A percentile compares a stretch with the other conserved stretches of the same genome.
phyloP scores from a whole-genome alignment of 2,888 invertebrate genomes.

The Leptinotarsa peninsularis region DNA sequence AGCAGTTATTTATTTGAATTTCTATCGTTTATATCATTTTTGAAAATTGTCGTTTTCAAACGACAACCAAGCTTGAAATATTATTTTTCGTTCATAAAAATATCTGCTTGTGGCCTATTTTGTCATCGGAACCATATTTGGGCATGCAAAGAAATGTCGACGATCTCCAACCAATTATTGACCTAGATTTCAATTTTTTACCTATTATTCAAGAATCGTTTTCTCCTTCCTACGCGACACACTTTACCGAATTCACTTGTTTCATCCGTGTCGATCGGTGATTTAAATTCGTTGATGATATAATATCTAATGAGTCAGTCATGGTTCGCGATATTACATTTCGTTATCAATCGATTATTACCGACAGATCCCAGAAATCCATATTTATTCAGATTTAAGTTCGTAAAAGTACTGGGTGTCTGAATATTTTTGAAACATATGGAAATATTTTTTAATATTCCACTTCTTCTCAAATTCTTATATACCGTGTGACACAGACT shows the following conservation, averaged over 20 bases:
- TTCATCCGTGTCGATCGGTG: slow-evolving; percentile 9
- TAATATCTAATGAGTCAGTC: slow-evolving; percentile 7
- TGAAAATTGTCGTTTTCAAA: too few species aligned
- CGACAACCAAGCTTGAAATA: too few species aligned
- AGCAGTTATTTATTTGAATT: too few species aligned
- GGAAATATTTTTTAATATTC: too few species aligned
- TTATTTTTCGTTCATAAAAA: too few species aligned
- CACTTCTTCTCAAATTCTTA: too few species aligned
- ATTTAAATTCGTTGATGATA: slow-evolving; percentile 15
- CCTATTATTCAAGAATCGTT: background rate
- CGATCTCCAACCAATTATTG: background rate
- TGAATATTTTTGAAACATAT: too few species aligned
- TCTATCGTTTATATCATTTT: too few species aligned
- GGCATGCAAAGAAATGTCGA: background rate
- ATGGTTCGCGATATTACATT: slow-evolving; percentile 1
- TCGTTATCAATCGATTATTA: background rate
- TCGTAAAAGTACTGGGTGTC: background rate
- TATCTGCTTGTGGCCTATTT: background rate
- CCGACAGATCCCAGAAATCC: background rate
- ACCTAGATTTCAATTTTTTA: slow-evolving; percentile 7
- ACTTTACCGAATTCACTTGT: background rate
- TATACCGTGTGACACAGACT: too few species aligned
- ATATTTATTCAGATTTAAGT: background rate
- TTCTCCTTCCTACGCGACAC: slow-evolving; percentile 18
- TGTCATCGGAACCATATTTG: background rate